Evolutionary conservation across 2,113 vertebrate species (phyloP).

Genomic region (Limnothrissa miodon): DNA sequence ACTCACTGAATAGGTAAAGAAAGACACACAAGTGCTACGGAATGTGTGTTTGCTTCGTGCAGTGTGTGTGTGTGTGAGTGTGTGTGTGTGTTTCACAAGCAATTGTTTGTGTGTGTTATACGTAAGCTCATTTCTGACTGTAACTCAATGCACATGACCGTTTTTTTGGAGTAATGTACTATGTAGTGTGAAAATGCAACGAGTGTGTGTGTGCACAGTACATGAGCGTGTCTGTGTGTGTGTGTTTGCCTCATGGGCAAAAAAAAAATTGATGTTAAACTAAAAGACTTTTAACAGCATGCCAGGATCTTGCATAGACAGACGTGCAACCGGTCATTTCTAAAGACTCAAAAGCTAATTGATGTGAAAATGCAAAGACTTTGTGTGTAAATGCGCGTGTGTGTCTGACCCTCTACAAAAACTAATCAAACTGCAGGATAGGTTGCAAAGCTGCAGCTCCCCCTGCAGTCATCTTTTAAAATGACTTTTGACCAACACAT

Average conservation of each 20-base stretch:
- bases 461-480: too few species aligned
- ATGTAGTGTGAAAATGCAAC: neutral
- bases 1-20: constrained; percentile 25
- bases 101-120: neutral
- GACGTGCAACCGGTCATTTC: neutral
- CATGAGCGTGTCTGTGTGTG: neutral
- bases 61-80: neutral
- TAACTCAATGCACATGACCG: neutral
- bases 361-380: too few species aligned
- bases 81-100: neutral
- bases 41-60: constrained; percentile 10
- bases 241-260: neutral
- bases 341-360: too few species aligned
- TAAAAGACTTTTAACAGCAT: too few species aligned
- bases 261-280: too few species aligned
- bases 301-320: too few species aligned
- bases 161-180: neutral
- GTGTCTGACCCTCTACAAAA: too few species aligned
- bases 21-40: neutral
- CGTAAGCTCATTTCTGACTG: neutral
- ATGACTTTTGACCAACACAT: too few species aligned
- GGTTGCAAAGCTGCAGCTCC: too few species aligned
- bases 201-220: constrained; percentile 17
- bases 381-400: too few species aligned
- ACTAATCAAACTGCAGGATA: too few species aligned